A percentile compares a stretch with the other conserved stretches of the same genome.
phyloP scores from a whole-genome alignment of 1,140 invertebrate species.

The Helicoverpa armigera region DNA sequence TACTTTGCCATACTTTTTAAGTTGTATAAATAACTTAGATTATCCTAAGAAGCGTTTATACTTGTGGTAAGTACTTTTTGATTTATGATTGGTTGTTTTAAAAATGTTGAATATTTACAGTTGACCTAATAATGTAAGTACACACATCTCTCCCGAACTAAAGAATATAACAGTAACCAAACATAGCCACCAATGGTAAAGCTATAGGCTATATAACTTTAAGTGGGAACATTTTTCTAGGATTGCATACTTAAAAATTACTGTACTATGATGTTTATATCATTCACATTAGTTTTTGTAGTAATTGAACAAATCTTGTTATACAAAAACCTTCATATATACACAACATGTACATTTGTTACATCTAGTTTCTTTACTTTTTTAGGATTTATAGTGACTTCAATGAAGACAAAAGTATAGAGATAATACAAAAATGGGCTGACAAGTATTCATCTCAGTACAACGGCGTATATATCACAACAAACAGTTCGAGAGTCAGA shows the following conservation, averaged over 20 bases:
- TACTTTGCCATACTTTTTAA: slow-evolving; percentile 96
- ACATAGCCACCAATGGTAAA: too few relatives aligned
- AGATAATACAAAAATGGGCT: slow-evolving; percentile 93
- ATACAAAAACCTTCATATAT: not conserved
- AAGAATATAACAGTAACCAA: too few relatives aligned
- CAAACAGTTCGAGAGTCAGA: slow-evolving; percentile 75
- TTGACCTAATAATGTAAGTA: too few relatives aligned
- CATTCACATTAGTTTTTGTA: too few relatives aligned
- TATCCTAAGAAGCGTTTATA: slow-evolving; percentile 97
- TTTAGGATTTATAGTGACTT: slow-evolving; percentile 96
- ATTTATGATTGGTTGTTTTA: too few relatives aligned
- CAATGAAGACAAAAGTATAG: slow-evolving; percentile 92
- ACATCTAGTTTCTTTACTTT: not conserved
- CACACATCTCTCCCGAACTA: too few relatives aligned
- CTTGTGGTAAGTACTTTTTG: slow-evolving; percentile 90
- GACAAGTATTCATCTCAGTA: slow-evolving; percentile 88
- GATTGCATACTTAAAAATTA: too few relatives aligned
- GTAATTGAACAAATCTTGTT: too few relatives aligned
- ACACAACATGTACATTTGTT: not conserved
- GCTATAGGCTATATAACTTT: too few relatives aligned
- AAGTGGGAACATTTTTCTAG: too few relatives aligned
- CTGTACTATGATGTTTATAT: too few relatives aligned
- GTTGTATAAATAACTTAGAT: slow-evolving; percentile 92
- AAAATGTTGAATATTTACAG: too few relatives aligned
- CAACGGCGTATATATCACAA: slow-evolving; percentile 90